Evolutionary conservation across 2,888 invertebrate genomes (phyloP).

Genomic region (Tuta absoluta): DNA sequence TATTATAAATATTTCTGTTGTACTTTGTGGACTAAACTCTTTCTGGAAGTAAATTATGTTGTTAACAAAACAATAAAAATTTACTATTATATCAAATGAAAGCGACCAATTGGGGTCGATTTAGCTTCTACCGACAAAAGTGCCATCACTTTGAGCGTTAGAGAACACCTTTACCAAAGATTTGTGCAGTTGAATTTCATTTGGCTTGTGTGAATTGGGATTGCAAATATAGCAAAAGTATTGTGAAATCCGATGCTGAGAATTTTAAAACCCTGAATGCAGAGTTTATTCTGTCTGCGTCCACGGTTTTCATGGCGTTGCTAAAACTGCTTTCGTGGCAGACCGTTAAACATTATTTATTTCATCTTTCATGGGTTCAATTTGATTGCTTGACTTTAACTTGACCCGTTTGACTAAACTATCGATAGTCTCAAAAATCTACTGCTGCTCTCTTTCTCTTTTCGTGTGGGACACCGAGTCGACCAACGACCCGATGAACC

Average conservation of each 20-base stretch:
- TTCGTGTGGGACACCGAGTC: no score
- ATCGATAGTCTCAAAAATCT: no score
- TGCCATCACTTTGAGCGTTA: constrained; percentile 4
- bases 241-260: constrained; percentile 3
- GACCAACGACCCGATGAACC: no score
- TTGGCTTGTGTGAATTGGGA: constrained; percentile 2
- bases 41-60: no score
- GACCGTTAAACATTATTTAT: not conserved
- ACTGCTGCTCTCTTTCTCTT: no score
- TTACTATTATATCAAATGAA: not conserved
- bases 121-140: constrained; percentile 1
- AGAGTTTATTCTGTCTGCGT: not conserved
- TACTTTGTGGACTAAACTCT: no score
- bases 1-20: no score
- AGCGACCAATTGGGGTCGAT: not conserved
- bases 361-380: not conserved
- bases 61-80: no score
- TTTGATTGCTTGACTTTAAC: not conserved
- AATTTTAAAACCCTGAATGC: not conserved
- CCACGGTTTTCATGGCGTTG: not conserved
- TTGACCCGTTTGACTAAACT: not conserved
- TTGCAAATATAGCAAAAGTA: constrained; percentile 10
- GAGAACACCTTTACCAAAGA: constrained; percentile 3
- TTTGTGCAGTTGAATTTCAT: constrained; percentile 10
- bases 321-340: not conserved